A percentile compares a stretch with the other conserved stretches of the same genome.
Conservation (phyloP, 2,797 vertebrate species). For the Lophius americanus region DNA sequence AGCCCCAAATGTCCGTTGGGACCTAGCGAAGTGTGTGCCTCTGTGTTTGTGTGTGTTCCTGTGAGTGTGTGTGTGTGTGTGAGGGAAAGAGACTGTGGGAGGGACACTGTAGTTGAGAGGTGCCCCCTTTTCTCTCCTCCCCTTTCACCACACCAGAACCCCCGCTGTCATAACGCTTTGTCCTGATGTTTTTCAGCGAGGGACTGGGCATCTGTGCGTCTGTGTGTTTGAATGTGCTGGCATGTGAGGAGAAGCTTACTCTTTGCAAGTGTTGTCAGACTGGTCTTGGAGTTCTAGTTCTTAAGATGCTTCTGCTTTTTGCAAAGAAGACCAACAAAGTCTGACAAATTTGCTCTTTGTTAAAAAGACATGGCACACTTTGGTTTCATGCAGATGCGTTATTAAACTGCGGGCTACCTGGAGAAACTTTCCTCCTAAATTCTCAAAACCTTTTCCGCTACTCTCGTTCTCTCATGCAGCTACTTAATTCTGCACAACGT, state of each 20-base stretch:
- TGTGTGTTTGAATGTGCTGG: not conserved
- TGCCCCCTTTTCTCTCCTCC: slow-evolving; percentile 73
- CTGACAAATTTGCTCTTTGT: slow-evolving; percentile 47
- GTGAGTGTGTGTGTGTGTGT: slow-evolving; percentile 27
- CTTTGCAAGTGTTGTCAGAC: not conserved
- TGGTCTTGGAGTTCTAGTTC: slow-evolving; percentile 19
- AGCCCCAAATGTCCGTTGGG: slow-evolving; percentile 63
- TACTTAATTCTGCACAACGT: slow-evolving; percentile 34
- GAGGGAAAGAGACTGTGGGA: slow-evolving; percentile 61
- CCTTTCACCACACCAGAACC: slow-evolving; percentile 64
- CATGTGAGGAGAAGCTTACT: slow-evolving; percentile 5
- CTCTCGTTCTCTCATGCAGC: slow-evolving; percentile 17
- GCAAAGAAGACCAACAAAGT: slow-evolving; percentile 37
- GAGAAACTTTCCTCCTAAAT: slow-evolving; percentile 20
- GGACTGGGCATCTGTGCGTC: not conserved
- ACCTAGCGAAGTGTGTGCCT: slow-evolving; percentile 47
- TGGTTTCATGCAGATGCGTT: slow-evolving; percentile 31
- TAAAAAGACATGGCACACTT: slow-evolving; percentile 36
- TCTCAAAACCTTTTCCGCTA: slow-evolving; percentile 11
- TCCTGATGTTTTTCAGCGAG: slow-evolving; percentile 57
- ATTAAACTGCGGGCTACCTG: slow-evolving; percentile 24
- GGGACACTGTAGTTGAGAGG: slow-evolving; percentile 64
- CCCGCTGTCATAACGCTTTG: slow-evolving; percentile 56
- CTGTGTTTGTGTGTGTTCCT: slow-evolving; percentile 34
- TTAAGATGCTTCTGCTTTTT: not conserved